Evolutionary conservation across 2,888 invertebrate species (phyloP), one percentile per base, ranked within the genome.

Genomic region (Calameuta filiformis): DNA sequence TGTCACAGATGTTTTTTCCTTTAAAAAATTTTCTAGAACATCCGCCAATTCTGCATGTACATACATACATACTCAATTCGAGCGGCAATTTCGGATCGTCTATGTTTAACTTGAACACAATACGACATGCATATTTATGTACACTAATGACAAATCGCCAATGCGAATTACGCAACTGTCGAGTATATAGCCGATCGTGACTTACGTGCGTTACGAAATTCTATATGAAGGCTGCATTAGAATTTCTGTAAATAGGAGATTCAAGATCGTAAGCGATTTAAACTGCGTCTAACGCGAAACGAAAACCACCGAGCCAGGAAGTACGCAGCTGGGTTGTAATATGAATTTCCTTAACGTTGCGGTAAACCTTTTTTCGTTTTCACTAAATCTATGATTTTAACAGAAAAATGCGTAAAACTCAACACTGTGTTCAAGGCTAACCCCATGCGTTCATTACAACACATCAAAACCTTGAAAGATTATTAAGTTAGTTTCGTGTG

Each of bases 191-290:
- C n/a, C 73, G n/a, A 30, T 75, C 34, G 73, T 75, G 73, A 81
- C 80, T 77, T 75, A 78, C 78, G 40, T 73, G 74, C 68, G 76
- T 81, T 80, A 79, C 76, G 75, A 81, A 81, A 76, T 77, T 75
- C 68, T 77, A 74, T 74, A 75, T n/a, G 78, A 69, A 71, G 75
- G 73, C 78, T 73, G 76, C 79, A 78, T 79, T 40, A 12, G 79
- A 73, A 78, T n/a, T 77, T 69, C 78, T 79, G 68, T 6, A 76
- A 79, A 77, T 77, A 77, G 74, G 74, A 68, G 34, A 77, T 73
- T 73, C 35, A 76, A 71, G 71, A 68, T 75, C 73, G 35, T 40
- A 76, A 75, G 15, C 23, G 56, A 73, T 23, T 37, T 1, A 9
- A 77, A 35, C 15, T 15, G 34, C 75, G 76, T 76, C 69, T 31